Evolutionary conservation across 2,113 vertebrate genomes (phyloP).

Genomic region (Baryphthengus martii): DNA sequence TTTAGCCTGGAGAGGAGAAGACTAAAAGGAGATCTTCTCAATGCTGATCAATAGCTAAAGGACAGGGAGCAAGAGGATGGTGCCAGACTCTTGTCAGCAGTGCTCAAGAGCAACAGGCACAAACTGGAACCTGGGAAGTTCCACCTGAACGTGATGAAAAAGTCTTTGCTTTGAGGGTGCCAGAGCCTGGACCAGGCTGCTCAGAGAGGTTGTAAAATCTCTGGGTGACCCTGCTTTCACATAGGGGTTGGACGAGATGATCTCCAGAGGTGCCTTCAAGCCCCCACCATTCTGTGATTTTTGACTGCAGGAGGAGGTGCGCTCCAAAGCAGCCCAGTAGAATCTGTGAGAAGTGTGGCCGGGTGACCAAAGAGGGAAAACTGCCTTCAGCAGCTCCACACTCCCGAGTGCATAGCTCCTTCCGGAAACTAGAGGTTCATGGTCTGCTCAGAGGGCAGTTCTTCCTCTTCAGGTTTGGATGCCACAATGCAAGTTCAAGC

Average conservation of each 20-base stretch:
- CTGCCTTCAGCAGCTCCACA: background rate
- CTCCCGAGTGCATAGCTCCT: background rate
- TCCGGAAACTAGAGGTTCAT: background rate
- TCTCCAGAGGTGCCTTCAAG: too few species aligned
- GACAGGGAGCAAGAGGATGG: too few species aligned
- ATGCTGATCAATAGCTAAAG: background rate
- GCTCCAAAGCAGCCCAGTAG: background rate
- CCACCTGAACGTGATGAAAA: too few species aligned
- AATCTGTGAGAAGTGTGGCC: background rate
- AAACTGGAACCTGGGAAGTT: background rate
- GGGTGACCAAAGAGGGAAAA: background rate
- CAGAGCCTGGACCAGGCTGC: too few species aligned
- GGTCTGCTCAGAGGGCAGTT: background rate
- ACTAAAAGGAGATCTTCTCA: background rate
- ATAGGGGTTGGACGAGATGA: too few species aligned
- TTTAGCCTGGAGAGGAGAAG: too few species aligned
- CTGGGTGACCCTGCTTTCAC: background rate
- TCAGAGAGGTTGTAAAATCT: background rate
- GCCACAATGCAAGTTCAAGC: rapidly evolving
- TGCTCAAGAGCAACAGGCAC: background rate
- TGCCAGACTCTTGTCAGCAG: background rate
- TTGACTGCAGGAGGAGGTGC: background rate
- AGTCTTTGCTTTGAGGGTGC: too few species aligned
- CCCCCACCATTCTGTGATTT: background rate
- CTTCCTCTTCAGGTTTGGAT: background rate